A percentile compares a stretch with the other conserved stretches of the same genome.
Conservation (phyloP, 2,888 invertebrate genomes). For the Pherbina coryleti region DNA sequence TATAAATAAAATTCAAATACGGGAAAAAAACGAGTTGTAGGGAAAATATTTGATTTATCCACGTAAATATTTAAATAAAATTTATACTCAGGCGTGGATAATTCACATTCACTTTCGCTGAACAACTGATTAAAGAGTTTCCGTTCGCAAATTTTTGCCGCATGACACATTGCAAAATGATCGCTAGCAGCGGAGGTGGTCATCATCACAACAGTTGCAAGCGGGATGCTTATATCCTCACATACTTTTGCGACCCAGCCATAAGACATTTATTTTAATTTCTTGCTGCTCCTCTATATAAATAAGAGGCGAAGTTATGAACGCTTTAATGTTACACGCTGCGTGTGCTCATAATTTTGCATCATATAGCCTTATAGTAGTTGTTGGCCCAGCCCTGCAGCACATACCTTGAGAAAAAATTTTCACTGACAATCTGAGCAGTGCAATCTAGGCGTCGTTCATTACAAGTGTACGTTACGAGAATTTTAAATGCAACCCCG, state of each 20-base stretch:
- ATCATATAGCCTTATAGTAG: neutral
- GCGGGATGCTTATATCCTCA: neutral
- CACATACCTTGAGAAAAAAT: neutral
- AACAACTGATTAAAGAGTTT: neutral
- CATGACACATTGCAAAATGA: neutral
- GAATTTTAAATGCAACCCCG: conserved; percentile 32
- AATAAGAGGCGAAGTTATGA: conserved; percentile 37
- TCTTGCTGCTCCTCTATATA: conserved; percentile 16
- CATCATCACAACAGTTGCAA: neutral
- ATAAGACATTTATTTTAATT: conserved; percentile 37
- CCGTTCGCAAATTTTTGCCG: neutral
- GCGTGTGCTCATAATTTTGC: conserved; percentile 18
- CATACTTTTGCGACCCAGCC: conserved; percentile 10
- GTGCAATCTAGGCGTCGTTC: conserved; percentile 38
- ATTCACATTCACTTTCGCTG: neutral
- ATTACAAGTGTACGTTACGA: conserved; percentile 38
- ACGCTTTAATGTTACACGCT: neutral
- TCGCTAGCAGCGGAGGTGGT: neutral
- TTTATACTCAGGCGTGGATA: no score
- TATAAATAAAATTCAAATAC: no score
- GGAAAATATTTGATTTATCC: no score
- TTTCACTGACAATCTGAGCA: conserved; percentile 11
- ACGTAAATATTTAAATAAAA: no score
- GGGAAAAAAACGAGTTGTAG: no score
- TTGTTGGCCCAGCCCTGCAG: conserved; percentile 20